Conservation (phyloP, 2,113 vertebrate species). For the Candoia aspera region DNA sequence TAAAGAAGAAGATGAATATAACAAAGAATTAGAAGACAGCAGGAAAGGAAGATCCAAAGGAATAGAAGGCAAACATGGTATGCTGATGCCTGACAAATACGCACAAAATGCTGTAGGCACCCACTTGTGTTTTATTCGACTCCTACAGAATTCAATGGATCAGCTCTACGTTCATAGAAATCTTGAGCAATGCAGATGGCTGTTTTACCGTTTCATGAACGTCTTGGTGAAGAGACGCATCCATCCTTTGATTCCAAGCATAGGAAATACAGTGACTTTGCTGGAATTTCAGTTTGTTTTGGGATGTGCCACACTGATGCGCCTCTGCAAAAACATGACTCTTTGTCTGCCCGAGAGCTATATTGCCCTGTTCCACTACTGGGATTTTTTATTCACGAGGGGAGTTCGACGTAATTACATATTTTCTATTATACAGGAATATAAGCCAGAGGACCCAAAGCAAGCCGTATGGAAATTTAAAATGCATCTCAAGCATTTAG, state of each 20-base stretch:
- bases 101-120: slow-evolving; percentile 44
- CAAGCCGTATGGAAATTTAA: slow-evolving; percentile 65
- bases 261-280: slow-evolving; percentile 74
- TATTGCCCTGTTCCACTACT: slow-evolving; percentile 75
- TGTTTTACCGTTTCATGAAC: slow-evolving; percentile 82
- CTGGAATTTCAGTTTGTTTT: slow-evolving; percentile 79
- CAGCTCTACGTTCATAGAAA: slow-evolving; percentile 73
- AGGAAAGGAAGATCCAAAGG: slow-evolving; percentile 55
- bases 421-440: slow-evolving; percentile 75
- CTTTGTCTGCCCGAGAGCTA: slow-evolving; percentile 80
- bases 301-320: slow-evolving; percentile 72
- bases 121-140: slow-evolving; percentile 77
- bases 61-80: slow-evolving; percentile 73
- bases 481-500: slow-evolving; percentile 73
- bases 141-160: slow-evolving; percentile 74
- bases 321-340: slow-evolving; percentile 62
- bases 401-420: slow-evolving; percentile 53
- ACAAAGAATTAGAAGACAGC: slow-evolving; percentile 62
- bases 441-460: slow-evolving; percentile 68
- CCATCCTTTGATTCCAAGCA: slow-evolving; percentile 71
- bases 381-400: slow-evolving; percentile 76
- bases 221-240: slow-evolving; percentile 73
- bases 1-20: slow-evolving; percentile 72
- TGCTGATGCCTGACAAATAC: slow-evolving; percentile 74
- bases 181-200: slow-evolving; percentile 68